Conservation (phyloP, 2,888 invertebrate species). For the Oxycera nigricornis region DNA sequence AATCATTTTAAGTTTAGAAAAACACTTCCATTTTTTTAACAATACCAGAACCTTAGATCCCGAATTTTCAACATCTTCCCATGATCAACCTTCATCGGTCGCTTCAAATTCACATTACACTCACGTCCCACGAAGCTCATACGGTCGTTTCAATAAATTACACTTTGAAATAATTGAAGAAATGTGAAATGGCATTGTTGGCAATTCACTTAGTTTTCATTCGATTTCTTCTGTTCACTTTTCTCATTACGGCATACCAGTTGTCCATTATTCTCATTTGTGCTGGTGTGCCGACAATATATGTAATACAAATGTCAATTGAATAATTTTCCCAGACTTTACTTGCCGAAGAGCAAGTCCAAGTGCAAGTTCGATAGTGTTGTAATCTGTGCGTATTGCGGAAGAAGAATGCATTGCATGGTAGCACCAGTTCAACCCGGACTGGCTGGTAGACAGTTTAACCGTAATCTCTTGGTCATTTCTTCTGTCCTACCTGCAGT, state of each 20-base stretch:
- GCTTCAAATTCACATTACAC: neutral
- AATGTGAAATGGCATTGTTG: conserved; percentile 7
- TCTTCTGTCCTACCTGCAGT: neutral
- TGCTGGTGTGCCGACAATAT: neutral
- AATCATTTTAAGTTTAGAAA: neutral
- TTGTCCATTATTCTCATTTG: neutral
- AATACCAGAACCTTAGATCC: neutral
- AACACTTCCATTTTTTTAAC: neutral
- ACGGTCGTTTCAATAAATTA: neutral
- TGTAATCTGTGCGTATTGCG: neutral
- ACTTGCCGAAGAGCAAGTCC: neutral
- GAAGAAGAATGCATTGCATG: neutral
- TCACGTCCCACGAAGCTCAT: neutral
- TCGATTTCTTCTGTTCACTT: neutral
- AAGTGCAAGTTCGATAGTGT: neutral
- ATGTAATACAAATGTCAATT: conserved; percentile 4
- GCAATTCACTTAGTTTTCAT: conserved; percentile 1
- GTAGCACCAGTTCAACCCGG: too few species aligned
- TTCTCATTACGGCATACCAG: neutral
- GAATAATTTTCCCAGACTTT: conserved; percentile 2
- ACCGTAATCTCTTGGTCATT: neutral
- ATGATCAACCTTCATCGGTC: too few species aligned
- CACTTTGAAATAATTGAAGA: conserved; percentile 7
- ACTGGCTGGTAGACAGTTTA: neutral
- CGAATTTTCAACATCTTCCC: neutral